A percentile compares a stretch with the other conserved stretches of the same genome.
These are phyloP conservation scores for Pheosia tremula DNA, from an alignment of 2,888 invertebrate species.

Conservation along the genomic window DNA sequence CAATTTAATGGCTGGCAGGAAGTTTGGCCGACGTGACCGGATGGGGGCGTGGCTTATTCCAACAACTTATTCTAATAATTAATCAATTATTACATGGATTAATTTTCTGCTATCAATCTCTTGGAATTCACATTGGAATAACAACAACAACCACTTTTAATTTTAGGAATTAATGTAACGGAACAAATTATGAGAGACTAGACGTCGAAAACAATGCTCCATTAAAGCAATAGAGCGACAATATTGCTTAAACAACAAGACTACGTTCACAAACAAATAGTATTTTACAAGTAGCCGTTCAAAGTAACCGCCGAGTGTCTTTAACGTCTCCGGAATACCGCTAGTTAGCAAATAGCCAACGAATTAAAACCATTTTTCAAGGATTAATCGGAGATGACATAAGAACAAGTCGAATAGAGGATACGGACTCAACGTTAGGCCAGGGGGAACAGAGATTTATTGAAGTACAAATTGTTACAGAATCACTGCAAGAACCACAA, in stretches of 20 bases:
- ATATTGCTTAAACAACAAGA: conserved; percentile 25
- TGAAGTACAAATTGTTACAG: conserved; percentile 48
- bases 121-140: neutral
- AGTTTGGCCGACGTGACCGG: conserved; percentile 76
- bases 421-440: conserved; percentile 36
- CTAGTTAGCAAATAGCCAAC: conserved; percentile 40
- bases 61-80: conserved; percentile 67
- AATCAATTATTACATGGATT: conserved; percentile 41
- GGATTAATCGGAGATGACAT: conserved; percentile 46
- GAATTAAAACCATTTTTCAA: conserved; percentile 44
- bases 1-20: conserved; percentile 79
- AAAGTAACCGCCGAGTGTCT: conserved; percentile 33
- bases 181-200: conserved; percentile 2
- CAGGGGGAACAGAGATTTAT: conserved; percentile 49
- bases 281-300: conserved; percentile 22
- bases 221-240: conserved; percentile 20
- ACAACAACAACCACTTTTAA: neutral
- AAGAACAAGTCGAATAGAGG: conserved; percentile 41
- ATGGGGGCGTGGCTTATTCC: conserved; percentile 50
- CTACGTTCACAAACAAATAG: conserved; percentile 31
- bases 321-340: conserved; percentile 30
- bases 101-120: neutral
- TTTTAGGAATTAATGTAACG: neutral
- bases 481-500: conserved; percentile 41
- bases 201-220: neutral